These are phyloP conservation scores for Cerceris ruficornis DNA, from an alignment of 2,888 invertebrate genomes.

Conservation along the genomic window DNA sequence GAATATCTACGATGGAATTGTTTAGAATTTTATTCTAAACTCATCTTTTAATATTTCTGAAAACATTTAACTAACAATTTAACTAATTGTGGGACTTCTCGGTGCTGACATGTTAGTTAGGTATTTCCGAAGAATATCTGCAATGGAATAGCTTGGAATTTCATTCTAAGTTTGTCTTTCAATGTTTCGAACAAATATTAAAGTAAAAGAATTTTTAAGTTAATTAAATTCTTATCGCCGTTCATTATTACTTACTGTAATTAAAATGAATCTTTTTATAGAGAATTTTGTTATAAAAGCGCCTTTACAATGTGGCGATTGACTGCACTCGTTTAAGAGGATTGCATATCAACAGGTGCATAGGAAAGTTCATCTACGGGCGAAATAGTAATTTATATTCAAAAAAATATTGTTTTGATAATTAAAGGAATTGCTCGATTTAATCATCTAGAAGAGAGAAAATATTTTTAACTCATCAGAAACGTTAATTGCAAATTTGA, in stretches of 20 bases:
- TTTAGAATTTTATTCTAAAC: not conserved
- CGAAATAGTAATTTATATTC: too few relatives aligned
- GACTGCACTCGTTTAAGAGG: not conserved
- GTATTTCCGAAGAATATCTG: too few relatives aligned
- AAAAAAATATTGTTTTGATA: too few relatives aligned
- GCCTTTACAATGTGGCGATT: too few relatives aligned
- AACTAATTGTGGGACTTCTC: too few relatives aligned
- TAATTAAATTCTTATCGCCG: not conserved
- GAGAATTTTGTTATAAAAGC: not conserved
- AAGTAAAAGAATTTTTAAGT: not conserved
- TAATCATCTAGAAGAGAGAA: not conserved
- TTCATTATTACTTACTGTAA: not conserved
- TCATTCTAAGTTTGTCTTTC: not conserved
- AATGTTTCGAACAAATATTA: not conserved
- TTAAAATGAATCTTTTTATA: not conserved
- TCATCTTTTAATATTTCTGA: constrained; percentile 5
- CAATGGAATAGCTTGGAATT: too few relatives aligned
- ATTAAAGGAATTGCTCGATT: not conserved
- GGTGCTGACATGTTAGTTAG: too few relatives aligned
- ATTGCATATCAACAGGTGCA: constrained; percentile 1
- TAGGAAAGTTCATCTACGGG: not conserved
- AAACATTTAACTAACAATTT: too few relatives aligned
- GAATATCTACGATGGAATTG: constrained; percentile 7
- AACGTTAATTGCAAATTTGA: too few relatives aligned
- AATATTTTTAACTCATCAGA: too few relatives aligned